Base-by-base conservation (phyloP, 2,888 invertebrate genomes). In the Lasioglossum figueresi region DNA sequence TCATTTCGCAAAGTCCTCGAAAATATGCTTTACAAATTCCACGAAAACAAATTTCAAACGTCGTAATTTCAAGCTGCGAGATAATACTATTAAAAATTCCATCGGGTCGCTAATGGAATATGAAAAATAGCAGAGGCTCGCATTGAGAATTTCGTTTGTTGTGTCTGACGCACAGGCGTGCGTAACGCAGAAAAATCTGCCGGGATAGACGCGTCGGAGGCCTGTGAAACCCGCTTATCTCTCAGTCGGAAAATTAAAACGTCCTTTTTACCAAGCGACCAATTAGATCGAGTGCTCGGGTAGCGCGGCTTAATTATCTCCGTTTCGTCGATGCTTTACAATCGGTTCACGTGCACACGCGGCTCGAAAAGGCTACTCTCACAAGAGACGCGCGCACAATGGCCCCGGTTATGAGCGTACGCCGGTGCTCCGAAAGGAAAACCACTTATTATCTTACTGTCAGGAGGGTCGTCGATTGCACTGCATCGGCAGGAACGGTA, bases 401-500 rank as follows among this genome's bases (percentile, higher is more conserved):
- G 79, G 87, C 34, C 48, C 80, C 84, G 87, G 87, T 87, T 87
- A 87, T 87, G 89, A 79, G 84, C 85, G 75, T 86, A 86, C 87
- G 85, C 83, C 83, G 68, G 72, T 70, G 86, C 85, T 80, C 75
- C 85, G 89, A 89, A 91, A 88, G 90, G 90, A 89, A 91, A 91
- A 91, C 91, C 90, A 91, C 91, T 91, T 91, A 91, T 91, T 91
- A 91, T 91, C 91, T 91, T 85, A 91, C 90, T 89, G 91, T 91
- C 90, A 87, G 88, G 86, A 85, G 91, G 91, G 90, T 88, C 86
- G 85, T 88, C 90, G 90, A 91, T 91, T 85, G 88, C 89, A 85
- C 87, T 80, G 90, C 87, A 91, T 91, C 90, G 90, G 91, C 88
- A 86, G 91, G 88, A 88, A 90, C 91, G 91, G 91, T 91, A 91